A percentile compares a stretch with the other conserved stretches of the same genome.
These are phyloP conservation scores for Sebastes hopkinsi DNA, from an alignment of 2,797 vertebrate genomes.

Conservation along the genomic window DNA sequence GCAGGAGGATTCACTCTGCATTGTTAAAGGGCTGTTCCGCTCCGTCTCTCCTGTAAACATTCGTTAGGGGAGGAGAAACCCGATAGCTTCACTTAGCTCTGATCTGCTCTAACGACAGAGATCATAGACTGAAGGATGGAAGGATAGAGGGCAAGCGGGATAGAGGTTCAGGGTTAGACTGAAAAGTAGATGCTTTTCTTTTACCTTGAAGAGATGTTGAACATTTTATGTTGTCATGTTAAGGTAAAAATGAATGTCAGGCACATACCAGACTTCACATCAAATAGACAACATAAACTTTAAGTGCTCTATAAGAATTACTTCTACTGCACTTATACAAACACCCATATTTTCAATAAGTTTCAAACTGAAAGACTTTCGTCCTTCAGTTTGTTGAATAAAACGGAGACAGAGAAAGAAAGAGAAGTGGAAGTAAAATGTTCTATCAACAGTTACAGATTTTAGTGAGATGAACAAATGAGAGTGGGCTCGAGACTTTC, in stretches of 20 bases:
- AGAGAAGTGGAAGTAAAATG: neutral
- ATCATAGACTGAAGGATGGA: conserved; percentile 48
- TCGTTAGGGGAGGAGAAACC: conserved; percentile 62
- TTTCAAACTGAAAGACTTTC: neutral
- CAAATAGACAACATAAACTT: neutral
- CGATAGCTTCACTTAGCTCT: conserved; percentile 73
- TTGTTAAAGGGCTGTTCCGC: conserved; percentile 78
- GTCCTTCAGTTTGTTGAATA: neutral
- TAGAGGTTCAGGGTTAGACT: neutral
- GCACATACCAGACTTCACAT: neutral
- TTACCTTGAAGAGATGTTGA: neutral
- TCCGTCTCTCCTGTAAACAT: conserved; percentile 75
- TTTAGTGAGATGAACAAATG: neutral
- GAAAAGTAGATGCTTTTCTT: neutral
- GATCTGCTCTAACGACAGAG: conserved; percentile 63
- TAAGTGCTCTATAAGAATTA: neutral
- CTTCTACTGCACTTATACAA: neutral
- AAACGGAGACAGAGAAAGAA: neutral
- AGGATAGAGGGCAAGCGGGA: neutral
- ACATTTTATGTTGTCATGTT: neutral
- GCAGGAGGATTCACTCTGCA: conserved; percentile 61
- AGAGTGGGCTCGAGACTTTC: rapidly evolving
- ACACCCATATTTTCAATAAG: neutral
- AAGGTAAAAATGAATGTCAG: neutral
- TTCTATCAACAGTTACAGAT: neutral